These are phyloP conservation scores for Papilio gigon DNA, from an alignment of 2,888 invertebrate genomes.

Conservation along the genomic window DNA sequence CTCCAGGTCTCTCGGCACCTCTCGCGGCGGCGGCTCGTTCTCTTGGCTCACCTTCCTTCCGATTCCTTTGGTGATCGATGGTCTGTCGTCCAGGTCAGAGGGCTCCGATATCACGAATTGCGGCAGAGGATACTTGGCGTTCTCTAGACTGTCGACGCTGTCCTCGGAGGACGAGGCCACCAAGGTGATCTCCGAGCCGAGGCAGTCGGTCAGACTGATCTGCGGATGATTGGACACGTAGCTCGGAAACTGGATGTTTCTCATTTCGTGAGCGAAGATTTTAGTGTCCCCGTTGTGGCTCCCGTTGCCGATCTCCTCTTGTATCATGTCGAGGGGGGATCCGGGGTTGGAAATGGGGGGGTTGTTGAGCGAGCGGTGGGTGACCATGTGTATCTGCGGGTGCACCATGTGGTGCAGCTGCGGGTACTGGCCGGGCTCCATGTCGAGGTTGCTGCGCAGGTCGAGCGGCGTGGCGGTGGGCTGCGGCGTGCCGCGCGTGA, in stretches of 20 bases:
- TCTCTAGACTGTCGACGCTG: slow-evolving; percentile 86
- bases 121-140: slow-evolving; percentile 76
- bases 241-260: slow-evolving; percentile 58
- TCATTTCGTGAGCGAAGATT: slow-evolving; percentile 55
- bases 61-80: slow-evolving; percentile 91
- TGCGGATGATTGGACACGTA: slow-evolving; percentile 85
- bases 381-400: slow-evolving; percentile 71
- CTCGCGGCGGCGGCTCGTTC: slow-evolving; percentile 66
- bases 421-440: slow-evolving; percentile 74
- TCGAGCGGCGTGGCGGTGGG: slow-evolving; percentile 81
- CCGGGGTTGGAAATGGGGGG: slow-evolving; percentile 85
- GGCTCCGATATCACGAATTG: slow-evolving; percentile 89
- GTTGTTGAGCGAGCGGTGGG: slow-evolving; percentile 83
- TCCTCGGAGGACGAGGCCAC: slow-evolving; percentile 90
- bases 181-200: slow-evolving; percentile 91
- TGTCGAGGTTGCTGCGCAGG: slow-evolving; percentile 77
- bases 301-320: slow-evolving; percentile 83
- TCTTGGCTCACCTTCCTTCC: slow-evolving; percentile 87
- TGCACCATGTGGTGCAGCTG: slow-evolving; percentile 73
- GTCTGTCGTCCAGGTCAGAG: slow-evolving; percentile 85
- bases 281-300: slow-evolving; percentile 56
- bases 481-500: slow-evolving; percentile 85
- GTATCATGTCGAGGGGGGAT: slow-evolving; percentile 90
- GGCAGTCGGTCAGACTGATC: slow-evolving; percentile 95
- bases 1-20: slow-evolving; percentile 49